These are phyloP conservation scores for Enteromius mattozi DNA, from an alignment of 2,797 vertebrate genomes.

Conservation along the genomic window DNA sequence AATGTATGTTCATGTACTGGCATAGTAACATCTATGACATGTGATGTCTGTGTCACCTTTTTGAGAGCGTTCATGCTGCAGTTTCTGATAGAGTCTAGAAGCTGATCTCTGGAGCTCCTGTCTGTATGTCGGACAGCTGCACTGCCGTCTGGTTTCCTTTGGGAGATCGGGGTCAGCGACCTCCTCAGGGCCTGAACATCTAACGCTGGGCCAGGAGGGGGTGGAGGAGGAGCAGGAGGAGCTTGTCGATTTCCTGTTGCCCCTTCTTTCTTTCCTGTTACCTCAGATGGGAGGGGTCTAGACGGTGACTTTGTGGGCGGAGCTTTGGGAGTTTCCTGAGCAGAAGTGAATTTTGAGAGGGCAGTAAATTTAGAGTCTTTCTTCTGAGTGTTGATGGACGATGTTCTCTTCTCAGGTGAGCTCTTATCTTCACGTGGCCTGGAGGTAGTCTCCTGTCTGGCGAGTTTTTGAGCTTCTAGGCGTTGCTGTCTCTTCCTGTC, in stretches of 20 bases:
- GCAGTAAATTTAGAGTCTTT: constrained; percentile 71
- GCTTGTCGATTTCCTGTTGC: constrained; percentile 62
- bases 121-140: constrained; percentile 69
- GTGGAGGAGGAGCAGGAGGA: constrained; percentile 79
- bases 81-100: constrained; percentile 84
- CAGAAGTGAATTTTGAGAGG: constrained; percentile 71
- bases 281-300: constrained; percentile 69
- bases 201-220: constrained; percentile 75
- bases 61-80: constrained; percentile 84
- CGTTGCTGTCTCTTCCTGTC: constrained; percentile 85
- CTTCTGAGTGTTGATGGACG: constrained; percentile 64
- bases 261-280: constrained; percentile 68
- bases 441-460: constrained; percentile 65
- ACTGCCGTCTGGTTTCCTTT: constrained; percentile 80
- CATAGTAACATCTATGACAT: not conserved
- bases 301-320: constrained; percentile 65
- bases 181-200: constrained; percentile 79
- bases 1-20: not conserved
- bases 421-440: constrained; percentile 28
- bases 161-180: constrained; percentile 79
- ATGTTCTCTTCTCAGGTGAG: not conserved
- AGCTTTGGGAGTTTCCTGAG: constrained; percentile 67
- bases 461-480: constrained; percentile 80
- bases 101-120: constrained; percentile 84
- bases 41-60: constrained; percentile 70